phyloP scores from a whole-genome alignment of 2,113 vertebrate species.

The Strix aluco region DNA sequence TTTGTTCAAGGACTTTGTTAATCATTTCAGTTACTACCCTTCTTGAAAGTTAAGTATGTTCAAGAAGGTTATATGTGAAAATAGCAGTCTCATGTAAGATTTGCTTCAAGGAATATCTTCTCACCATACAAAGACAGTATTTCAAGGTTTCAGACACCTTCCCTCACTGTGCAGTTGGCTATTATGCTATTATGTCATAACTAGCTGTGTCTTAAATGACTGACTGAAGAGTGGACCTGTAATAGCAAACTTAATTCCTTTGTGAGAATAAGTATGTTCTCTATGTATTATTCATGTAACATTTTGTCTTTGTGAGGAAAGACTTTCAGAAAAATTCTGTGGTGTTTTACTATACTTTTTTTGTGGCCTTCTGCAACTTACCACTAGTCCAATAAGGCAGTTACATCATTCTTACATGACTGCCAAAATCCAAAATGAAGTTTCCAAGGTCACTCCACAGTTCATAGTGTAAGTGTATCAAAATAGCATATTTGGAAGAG shows the following conservation, averaged over 20 bases:
- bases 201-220: not conserved
- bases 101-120: not conserved
- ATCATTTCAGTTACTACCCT: not conserved
- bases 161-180: not conserved
- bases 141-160: not conserved
- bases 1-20: not conserved
- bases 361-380: not conserved
- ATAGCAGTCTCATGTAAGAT: not conserved
- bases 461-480: not conserved
- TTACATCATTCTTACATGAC: not conserved
- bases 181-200: not conserved
- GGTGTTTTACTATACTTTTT: not conserved
- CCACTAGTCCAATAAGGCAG: not conserved
- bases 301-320: not conserved
- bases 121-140: not conserved
- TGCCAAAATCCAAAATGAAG: not conserved
- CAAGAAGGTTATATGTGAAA: not conserved
- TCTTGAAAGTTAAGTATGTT: not conserved
- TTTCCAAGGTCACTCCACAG: not conserved
- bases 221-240: not conserved
- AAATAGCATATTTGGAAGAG: not conserved
- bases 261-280: not conserved
- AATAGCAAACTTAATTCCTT: not conserved
- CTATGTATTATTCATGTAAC: not conserved
- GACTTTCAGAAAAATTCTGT: not conserved